Evolutionary conservation across 2,888 invertebrate genomes (phyloP), one percentile per base, ranked within the genome.

Genomic region (Rotaria socialis): DNA sequence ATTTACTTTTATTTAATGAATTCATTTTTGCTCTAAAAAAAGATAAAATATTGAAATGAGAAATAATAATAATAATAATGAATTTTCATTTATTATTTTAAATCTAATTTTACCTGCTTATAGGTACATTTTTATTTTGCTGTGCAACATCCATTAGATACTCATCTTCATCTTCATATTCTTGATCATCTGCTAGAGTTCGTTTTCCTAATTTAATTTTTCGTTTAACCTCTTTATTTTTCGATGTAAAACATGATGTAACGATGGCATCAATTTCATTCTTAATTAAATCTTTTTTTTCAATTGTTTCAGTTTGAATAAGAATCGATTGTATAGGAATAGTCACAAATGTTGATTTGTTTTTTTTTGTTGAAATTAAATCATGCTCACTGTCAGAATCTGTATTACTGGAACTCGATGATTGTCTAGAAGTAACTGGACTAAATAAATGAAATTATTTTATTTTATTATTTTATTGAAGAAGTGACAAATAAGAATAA

Each of bases 111-210:
- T 52, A 47, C 47, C n/a, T 80, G 19, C 11, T 47, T 22, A n/a
- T 43, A 24, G 47, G n/a, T 47, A 47, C 3, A 80, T 24, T 0
- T 11, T 47, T 14, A 47, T 6, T 7, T 24, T 47, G 22, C 2
- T 80, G 80, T 2, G 10, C 14, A 80, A 5, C 47, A 4, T 47
- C 22, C 6, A 8, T 11, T 10, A 43, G 11, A 80, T 80, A 47
- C 19, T 80, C 80, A 43, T 80, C 47, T 47, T 80, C 80, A 47
- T 80, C n/a, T 80, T 80, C 80, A 80, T n/a, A 80, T 80, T 80
- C 47, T 47, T 80, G 24, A 47, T 80, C 47, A 14, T 47, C 80
- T 11, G 80, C 80, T 24, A 47, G n/a, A 6, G 80, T 80, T 80
- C 80, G 80, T 80, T 80, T 80, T 24, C 47, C n/a, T 47, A 80